These are phyloP conservation scores for Recurvirostra avosetta DNA, from an alignment of 2,113 vertebrate genomes.

Conservation along the genomic window DNA sequence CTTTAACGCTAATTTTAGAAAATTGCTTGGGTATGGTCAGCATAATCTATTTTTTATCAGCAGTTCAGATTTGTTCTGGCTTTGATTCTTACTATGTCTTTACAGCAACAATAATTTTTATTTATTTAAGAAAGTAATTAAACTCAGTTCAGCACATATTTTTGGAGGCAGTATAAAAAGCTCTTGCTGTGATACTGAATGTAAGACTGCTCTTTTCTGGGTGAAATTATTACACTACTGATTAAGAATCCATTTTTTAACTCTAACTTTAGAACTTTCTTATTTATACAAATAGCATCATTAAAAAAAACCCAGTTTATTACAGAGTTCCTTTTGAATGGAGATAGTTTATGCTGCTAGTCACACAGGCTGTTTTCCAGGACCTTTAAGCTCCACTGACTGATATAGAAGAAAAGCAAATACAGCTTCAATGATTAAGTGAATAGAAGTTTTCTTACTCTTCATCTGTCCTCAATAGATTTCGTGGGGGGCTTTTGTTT, in stretches of 20 bases:
- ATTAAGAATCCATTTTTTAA: not conserved
- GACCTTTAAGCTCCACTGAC: not conserved
- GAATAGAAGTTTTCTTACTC: not conserved
- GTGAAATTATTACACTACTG: not conserved
- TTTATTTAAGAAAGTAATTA: constrained; percentile 19
- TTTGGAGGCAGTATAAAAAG: not conserved
- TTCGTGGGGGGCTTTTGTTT: not conserved
- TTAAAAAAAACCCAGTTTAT: not conserved
- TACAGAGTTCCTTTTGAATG: not conserved
- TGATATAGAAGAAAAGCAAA: not conserved
- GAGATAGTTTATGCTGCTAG: not conserved
- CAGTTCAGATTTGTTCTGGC: not conserved
- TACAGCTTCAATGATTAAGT: not conserved
- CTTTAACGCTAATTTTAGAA: constrained; percentile 1
- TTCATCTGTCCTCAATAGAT: not conserved
- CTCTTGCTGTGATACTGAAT: not conserved
- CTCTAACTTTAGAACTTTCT: not conserved
- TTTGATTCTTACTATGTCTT: not conserved
- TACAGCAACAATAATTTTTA: not conserved
- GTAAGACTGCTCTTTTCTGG: not conserved
- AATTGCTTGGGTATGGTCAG: constrained; percentile 13
- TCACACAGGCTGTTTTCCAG: not conserved
- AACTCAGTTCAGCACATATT: constrained; percentile 2
- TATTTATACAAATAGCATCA: not conserved
- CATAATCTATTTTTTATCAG: constrained; percentile 15